Evolutionary conservation across 1,140 invertebrate genomes (phyloP), one percentile per base, ranked within the genome.

Genomic region (Lepidostoma basale): DNA sequence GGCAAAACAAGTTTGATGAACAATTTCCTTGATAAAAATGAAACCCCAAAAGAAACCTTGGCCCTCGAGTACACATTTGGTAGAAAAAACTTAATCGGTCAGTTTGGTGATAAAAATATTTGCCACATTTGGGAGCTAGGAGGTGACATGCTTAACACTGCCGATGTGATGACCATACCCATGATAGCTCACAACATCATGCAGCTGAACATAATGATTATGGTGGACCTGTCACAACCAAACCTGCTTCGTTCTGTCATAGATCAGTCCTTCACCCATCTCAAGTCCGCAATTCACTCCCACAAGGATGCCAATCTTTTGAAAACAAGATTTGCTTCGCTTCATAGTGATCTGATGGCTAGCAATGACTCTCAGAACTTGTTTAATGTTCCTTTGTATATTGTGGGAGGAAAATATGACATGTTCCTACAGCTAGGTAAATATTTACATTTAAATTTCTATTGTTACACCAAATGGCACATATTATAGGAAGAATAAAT

Each of bases 41-140:
- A 95, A 72, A 79, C 83, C 12, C 85, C 90, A 0, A 91, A 90
- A 72, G 88, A 92, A 40, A 95, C 93, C 0, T 81, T 94, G 23
- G 92, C 92, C 0, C 79, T 96, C 74, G 94, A 96, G 76, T 97
- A 96, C 78, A 91, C 89, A 49, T 96, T 90, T 82, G 93, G 90
- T 3, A 84, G 93, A 75, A 90, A 90, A 77, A 88, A 88, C 69
- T 88, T 87, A 4, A 88, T 88, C 75, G 91, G 89, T 78, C 87
- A 91, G 79, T 88, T 90, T 78, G 82, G 85, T 56, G 79, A 83
- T 26, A 94, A 94, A 76, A 90, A 90, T 77, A 85, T 95, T 26
- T 90, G 92, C 68, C 92, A 96, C 70, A 88, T 96, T 22, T 96
- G 92, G 92, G 95, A 97, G 81, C 81, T 96, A 28, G 94, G 92